Evolutionary conservation across 1,140 invertebrate genomes (phyloP), one percentile per base, ranked within the genome.

Genomic region (Bathynomus jamesi): DNA sequence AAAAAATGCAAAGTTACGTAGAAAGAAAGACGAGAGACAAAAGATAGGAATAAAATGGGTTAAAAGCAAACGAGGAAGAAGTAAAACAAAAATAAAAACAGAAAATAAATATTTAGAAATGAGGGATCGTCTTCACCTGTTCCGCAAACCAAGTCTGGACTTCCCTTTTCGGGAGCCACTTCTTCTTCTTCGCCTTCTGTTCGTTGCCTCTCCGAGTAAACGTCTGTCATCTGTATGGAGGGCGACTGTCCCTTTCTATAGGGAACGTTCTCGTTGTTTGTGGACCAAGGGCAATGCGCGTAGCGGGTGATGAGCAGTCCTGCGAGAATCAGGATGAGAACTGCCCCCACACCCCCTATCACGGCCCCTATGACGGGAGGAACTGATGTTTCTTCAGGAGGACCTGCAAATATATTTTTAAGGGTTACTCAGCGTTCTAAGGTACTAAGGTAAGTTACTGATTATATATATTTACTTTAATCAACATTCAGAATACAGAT

Each of bases 311-410:
- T 27, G 2, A 70, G 2, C 28, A 70, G 10, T 13, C 69, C 69
- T 7, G 65, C 61, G 3, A 30, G 21, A 32, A 70, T n/a, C 13
- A 70, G 61, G 0, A 70, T 21, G 7, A 70, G 21, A 25, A 70
- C 61, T 1, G 64, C 69, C 4, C 69, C 69, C 3, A 70, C 69
- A 61, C 69, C 69, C 4, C 69, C 69, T 28, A 70, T 40, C 10
- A 70, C 69, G 3, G 69, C 69, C 31, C 69, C 69, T 31, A 70
- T 65, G 29, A 70, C 69, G 1, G 69, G 69, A 13, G 69, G 69
- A 7, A 70, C 61, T 13, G 31, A 29, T 31, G 61, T 70, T 28
- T 70, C 69, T 28, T 70, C 69, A n/a, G 69, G 69, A 13, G 69
- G 69, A 2, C 69, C 69, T 70, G 28, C 11, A n/a, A 13, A 66